Evolutionary conservation across 2,113 vertebrate genomes (phyloP), one percentile per base, ranked within the genome.

Genomic region (Rhinogobius similis): DNA sequence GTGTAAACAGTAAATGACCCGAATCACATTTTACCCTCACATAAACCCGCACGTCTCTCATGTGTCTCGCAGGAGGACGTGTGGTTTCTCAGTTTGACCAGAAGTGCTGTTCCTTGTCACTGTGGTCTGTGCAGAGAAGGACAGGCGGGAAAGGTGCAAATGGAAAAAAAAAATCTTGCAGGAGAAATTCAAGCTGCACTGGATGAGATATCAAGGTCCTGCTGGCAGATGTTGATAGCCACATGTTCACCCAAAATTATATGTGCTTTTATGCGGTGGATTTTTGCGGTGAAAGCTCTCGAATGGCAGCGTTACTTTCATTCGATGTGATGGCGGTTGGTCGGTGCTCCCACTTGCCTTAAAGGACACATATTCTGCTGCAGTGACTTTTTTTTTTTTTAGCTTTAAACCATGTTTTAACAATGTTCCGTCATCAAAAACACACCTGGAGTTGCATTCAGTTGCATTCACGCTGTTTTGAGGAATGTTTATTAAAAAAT

Each of bases 141-240:
- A 73, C 16, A 78, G 85, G 89, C 82, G 92, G 89, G 91, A 92
- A 84, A 94, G 91, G 94, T 92, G 90, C 91, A 92, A 93, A 94
- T 95, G 92, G 92, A 93, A 94, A 92, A 89, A 75, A 92, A 89
- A 73, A 66, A 83, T 86, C 89, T 81, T 75, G 68, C 44, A 4
- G 11, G 82, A 92, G 81, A 76, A 21, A 81, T 82, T 88, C 87
- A 41, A 36, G 62, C 23, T 61, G 18, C 26, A 10, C 32, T 67
- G 68, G 80, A 72, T 68, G 89, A 91, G 73, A 79, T 77, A 73
- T 86, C 55, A 44, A 63, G 83, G 72, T 65, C 72, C 67, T 62
- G 65, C 65, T 21, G 44, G 76, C 76, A 82, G 81, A 83, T 87
- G 81, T 74, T 68, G 59, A 75, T 70, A 61, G 69, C 39, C 71